Evolutionary conservation across 64 coral and sea anemone genomes (phyloP), one percentile per base, ranked within the genome.

Genomic region (Montipora sp.): DNA sequence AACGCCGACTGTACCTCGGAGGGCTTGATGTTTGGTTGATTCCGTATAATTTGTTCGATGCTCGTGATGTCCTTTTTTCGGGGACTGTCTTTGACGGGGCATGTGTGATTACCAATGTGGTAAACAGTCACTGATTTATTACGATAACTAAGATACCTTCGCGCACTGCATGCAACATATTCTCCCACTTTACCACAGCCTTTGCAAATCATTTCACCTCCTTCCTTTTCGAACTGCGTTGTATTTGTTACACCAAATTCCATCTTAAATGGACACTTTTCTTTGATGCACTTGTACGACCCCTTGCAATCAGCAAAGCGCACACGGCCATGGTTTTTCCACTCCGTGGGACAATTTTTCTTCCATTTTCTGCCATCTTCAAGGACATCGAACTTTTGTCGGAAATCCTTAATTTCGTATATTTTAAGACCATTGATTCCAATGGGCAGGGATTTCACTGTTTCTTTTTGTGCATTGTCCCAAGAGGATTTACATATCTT

Each of bases 251-350:
- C n/a, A n/a, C n/a, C n/a, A n/a, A n/a, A n/a, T n/a, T n/a, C n/a
- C n/a, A n/a, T n/a, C n/a, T n/a, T n/a, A n/a, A n/a, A n/a, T n/a
- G n/a, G 88, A 67, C 88, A 95, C 1, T 80, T 14, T 36, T 83
- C 23, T 44, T 80, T 27, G 19, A n/a, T 36, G 75, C 93, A 95
- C 60, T 63, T 21, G 24, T 87, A 69, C 14, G 88, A 95, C 2
- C 88, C 88, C 36, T 91, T 90, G 51, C 82, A 95, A 67, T 95
- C 88, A 0, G 93, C 81, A 90, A 87, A 95, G 47, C 93, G 47
- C n/a, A 69, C 48, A 16, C 80, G 69, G 19, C 16, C 47, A 63
- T 95, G 80, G 8, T 75, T 89, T 79, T 87, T 84, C 93, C 93
- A 95, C 47, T 57, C 53, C 14, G 93, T 79, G 73, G 88, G 93